Conservation (phyloP, 2,113 vertebrate genomes). For the Raja brachyura region DNA sequence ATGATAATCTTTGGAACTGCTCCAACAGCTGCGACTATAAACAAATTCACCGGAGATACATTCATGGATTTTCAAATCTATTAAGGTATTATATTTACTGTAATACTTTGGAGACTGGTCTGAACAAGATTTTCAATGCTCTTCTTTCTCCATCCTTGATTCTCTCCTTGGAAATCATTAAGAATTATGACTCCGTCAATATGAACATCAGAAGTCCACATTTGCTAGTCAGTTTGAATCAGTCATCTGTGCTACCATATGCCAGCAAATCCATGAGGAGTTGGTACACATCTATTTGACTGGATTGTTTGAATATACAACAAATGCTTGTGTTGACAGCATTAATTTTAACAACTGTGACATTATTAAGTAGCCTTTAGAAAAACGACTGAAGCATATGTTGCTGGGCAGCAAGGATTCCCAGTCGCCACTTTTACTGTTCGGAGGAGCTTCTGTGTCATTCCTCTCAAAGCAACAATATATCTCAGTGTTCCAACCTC, state of each 20-base stretch:
- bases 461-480: not conserved
- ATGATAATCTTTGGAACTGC: not conserved
- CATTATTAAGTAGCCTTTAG: not conserved
- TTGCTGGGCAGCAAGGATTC: not conserved
- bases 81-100: not conserved
- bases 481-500: not conserved
- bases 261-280: not conserved
- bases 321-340: not conserved
- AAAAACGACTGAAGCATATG: not conserved
- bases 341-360: conserved; percentile 11
- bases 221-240: not conserved
- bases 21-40: not conserved
- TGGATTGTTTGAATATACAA: not conserved
- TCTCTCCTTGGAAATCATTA: conserved; percentile 2
- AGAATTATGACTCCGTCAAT: too few relatives aligned
- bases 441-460: not conserved
- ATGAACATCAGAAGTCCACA: not conserved
- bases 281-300: not conserved
- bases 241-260: not conserved
- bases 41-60: not conserved
- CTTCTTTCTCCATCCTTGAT: not conserved
- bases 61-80: not conserved
- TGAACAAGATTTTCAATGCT: not conserved
- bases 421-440: not conserved
- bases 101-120: not conserved